A percentile compares a stretch with the other conserved stretches of the same genome.
These are phyloP conservation scores for Radopholus similis DNA, from an alignment of 1,140 invertebrate species.

Conservation along the genomic window DNA sequence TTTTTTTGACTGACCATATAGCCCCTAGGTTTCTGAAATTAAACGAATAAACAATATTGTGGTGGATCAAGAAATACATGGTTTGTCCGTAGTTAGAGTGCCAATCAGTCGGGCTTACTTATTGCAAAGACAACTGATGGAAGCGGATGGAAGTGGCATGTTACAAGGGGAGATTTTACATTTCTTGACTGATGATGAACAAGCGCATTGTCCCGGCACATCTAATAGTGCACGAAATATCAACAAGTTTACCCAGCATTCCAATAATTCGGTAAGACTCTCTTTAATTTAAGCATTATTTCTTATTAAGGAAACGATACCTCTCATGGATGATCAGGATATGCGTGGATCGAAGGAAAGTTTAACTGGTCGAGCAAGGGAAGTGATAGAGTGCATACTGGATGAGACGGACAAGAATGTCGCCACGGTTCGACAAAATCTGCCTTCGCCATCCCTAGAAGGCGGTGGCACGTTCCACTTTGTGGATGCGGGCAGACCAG, in stretches of 20 bases:
- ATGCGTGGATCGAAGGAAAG: not conserved
- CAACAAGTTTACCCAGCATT: not conserved
- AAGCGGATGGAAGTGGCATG: not conserved
- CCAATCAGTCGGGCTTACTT: conserved; percentile 28
- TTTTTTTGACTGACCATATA: not conserved
- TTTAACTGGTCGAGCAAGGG: not conserved
- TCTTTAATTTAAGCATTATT: not conserved
- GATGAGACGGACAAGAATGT: conserved; percentile 31
- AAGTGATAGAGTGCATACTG: conserved; percentile 24
- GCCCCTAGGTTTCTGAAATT: conserved; percentile 35
- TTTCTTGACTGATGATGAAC: no score
- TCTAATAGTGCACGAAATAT: no score
- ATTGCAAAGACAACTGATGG: conserved; percentile 9
- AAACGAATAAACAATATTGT: conserved; percentile 38
- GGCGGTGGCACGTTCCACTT: conserved; percentile 36
- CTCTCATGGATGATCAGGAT: not conserved
- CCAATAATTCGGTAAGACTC: not conserved
- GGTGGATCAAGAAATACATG: conserved; percentile 30
- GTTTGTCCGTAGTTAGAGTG: conserved; percentile 24
- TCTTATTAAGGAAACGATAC: no score
- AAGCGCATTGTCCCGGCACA: no score
- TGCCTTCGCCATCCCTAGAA: conserved; percentile 33
- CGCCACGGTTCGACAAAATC: conserved; percentile 32
- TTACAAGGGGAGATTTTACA: not conserved
- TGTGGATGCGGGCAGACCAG: conserved; percentile 31